Conservation (phyloP, 2,888 invertebrate genomes). For the Ennomos fuscantarius region DNA sequence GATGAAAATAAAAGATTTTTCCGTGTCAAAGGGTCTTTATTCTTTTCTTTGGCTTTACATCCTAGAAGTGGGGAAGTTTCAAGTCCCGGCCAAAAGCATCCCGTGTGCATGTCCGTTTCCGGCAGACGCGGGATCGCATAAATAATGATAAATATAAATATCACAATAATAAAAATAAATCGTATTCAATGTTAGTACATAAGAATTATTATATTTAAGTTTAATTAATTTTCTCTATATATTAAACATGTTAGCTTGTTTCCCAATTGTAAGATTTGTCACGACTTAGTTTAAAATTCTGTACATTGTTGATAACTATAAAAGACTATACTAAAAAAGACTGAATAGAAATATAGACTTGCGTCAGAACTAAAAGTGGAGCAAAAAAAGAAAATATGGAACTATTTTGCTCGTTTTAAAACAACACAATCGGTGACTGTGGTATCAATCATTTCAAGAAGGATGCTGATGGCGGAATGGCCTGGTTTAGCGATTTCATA, state of each 20-base stretch:
- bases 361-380: too few relatives aligned
- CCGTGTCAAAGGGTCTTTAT: slow-evolving; percentile 64
- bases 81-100: slow-evolving; percentile 25
- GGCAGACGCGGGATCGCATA: slow-evolving; percentile 15
- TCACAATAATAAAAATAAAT: slow-evolving; percentile 40
- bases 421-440: too few relatives aligned
- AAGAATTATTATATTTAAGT: background rate
- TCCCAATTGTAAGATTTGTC: background rate
- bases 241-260: background rate
- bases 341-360: too few relatives aligned
- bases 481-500: too few relatives aligned
- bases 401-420: too few relatives aligned
- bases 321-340: too few relatives aligned
- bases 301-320: too few relatives aligned
- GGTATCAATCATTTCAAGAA: too few relatives aligned
- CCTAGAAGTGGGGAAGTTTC: slow-evolving; percentile 32
- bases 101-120: slow-evolving; percentile 17
- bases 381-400: too few relatives aligned
- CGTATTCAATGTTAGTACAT: slow-evolving; percentile 18
- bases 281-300: background rate
- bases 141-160: slow-evolving; percentile 33
- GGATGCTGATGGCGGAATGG: too few relatives aligned
- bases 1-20: slow-evolving; percentile 34
- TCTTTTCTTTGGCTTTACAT: slow-evolving; percentile 74
- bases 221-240: too few relatives aligned